Percentiles rank a stretch among this genome's conserved stretches.
These are phyloP conservation scores for Anticlea derivata DNA, from an alignment of 2,888 invertebrate genomes.

Conservation along the genomic window DNA sequence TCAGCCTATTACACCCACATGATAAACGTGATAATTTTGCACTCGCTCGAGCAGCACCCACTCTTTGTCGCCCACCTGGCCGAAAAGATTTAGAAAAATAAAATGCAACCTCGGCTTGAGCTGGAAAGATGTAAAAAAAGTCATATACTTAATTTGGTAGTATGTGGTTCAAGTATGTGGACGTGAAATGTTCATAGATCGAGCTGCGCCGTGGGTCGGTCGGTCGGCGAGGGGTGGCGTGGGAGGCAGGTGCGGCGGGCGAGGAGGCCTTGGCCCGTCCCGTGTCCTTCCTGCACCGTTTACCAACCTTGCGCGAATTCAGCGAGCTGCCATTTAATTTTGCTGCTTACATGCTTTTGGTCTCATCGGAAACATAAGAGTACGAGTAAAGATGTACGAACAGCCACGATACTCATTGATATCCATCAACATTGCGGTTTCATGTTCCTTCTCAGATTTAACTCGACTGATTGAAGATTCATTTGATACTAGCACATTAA, in stretches of 20 bases:
- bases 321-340: slow-evolving; percentile 33
- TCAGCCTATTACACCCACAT: slow-evolving; percentile 65
- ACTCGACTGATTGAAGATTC: too few species aligned
- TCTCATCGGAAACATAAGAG: slow-evolving; percentile 2
- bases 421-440: too few species aligned
- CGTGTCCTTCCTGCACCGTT: slow-evolving; percentile 65
- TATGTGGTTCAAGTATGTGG: slow-evolving; percentile 19
- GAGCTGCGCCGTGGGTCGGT: slow-evolving; percentile 26
- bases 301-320: slow-evolving; percentile 64
- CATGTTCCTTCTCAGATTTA: too few species aligned
- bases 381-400: background rate
- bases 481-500: too few species aligned
- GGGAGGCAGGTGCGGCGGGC: slow-evolving; percentile 55
- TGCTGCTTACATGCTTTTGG: slow-evolving; percentile 6
- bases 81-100: slow-evolving; percentile 13
- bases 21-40: slow-evolving; percentile 53
- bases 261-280: slow-evolving; percentile 65
- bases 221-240: slow-evolving; percentile 40
- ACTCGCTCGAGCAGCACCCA: slow-evolving; percentile 45
- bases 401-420: too few species aligned
- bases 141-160: too few species aligned
- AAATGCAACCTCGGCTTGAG: slow-evolving; percentile 10
- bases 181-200: slow-evolving; percentile 22
- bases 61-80: slow-evolving; percentile 44
- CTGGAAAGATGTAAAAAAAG: slow-evolving; percentile 19